phyloP scores from a whole-genome alignment of 2,797 vertebrate genomes.

The Numenius phaeopus region DNA sequence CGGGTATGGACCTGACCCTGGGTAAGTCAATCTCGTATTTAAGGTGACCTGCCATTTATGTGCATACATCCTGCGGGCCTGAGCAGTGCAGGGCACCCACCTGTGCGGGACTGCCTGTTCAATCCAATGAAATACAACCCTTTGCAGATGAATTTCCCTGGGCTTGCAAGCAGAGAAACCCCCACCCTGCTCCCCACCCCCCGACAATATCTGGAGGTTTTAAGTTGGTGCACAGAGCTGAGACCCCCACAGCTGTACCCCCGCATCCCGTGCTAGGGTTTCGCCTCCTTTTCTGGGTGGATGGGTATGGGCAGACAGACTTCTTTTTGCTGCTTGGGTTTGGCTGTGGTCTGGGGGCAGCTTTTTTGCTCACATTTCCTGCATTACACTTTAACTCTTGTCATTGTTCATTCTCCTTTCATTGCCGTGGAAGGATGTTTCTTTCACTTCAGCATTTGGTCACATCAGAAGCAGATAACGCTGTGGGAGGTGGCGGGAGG shows the following conservation, averaged over 20 bases:
- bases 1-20: background rate
- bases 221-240: background rate
- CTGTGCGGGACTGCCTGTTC: background rate
- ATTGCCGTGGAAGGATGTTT: background rate
- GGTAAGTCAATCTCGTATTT: background rate
- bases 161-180: background rate
- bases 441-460: constrained; percentile 4
- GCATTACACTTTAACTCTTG: background rate
- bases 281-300: accelerated
- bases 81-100: background rate
- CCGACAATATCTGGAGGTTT: background rate
- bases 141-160: background rate
- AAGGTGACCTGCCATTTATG: background rate
- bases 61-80: accelerated
- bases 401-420: background rate
- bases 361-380: background rate
- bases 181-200: no score
- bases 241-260: background rate
- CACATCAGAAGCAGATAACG: background rate
- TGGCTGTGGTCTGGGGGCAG: background rate
- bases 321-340: background rate
- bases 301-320: accelerated
- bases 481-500: background rate
- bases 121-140: background rate
- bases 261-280: background rate